A percentile compares a stretch with the other conserved stretches of the same genome.
Conservation (phyloP, 2,113 vertebrate genomes). For the Limnothrissa miodon region DNA sequence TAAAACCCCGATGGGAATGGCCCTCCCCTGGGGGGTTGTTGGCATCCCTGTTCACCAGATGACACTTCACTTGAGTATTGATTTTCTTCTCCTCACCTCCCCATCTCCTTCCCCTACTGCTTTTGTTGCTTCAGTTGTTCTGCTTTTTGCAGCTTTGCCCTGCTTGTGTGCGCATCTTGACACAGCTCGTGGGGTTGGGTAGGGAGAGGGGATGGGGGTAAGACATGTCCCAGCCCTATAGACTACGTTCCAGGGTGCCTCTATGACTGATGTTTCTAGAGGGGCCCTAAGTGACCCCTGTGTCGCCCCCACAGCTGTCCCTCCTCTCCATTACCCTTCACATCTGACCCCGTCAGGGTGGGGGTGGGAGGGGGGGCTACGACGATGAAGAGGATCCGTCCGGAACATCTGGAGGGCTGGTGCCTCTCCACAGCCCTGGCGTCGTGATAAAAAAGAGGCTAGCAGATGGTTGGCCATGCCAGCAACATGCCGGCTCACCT, state of each 20-base stretch:
- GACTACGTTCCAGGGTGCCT: conserved; percentile 32
- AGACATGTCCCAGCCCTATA: conserved; percentile 41
- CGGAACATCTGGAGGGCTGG: conserved; percentile 70
- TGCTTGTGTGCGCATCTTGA: not conserved
- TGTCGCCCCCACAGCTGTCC: conserved; percentile 65
- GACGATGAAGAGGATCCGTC: conserved; percentile 41
- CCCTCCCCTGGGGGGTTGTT: conserved; percentile 63
- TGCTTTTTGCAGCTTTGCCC: not conserved
- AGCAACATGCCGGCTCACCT: not conserved
- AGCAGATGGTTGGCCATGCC: not conserved
- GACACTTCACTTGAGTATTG: conserved; percentile 71
- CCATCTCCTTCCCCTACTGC: not conserved
- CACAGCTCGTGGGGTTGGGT: not conserved
- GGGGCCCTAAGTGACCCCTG: conserved; percentile 47
- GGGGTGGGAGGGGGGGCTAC: not conserved
- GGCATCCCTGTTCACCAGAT: conserved; percentile 72
- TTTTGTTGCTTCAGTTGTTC: not conserved
- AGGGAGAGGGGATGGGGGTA: not conserved
- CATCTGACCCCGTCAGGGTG: conserved; percentile 57
- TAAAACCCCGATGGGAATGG: conserved; percentile 51
- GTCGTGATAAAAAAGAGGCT: not conserved
- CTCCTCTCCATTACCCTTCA: conserved; percentile 59
- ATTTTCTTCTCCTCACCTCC: conserved; percentile 62
- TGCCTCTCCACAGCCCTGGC: conserved; percentile 22
- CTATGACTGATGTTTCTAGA: conserved; percentile 67